Base-by-base conservation (phyloP, 2,888 invertebrate species). In the Nasonia oneida region DNA sequence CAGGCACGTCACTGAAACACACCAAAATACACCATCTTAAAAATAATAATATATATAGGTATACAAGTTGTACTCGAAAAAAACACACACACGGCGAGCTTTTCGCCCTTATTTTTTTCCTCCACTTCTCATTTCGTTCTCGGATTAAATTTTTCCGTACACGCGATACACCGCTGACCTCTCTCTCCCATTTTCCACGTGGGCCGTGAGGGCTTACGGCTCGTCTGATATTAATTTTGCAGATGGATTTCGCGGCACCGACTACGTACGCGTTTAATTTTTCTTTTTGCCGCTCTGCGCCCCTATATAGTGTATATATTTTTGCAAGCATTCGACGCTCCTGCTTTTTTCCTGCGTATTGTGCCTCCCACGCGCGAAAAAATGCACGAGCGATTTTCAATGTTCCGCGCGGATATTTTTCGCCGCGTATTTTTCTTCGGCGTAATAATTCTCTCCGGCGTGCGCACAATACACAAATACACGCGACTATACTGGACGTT, bases 1-100 rank as follows among this genome's bases (percentile, higher is more conserved):
- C 94, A 96, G 95, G 93, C 96, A 96, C 95, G 95, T 90, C 95
- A 95, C 94, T 95, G 94, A 18, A 87, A 87, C 83, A 85, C 0
- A 88, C 1, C 57, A 61, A 42, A 39, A 18, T 57, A 67, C 10
- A 2, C 5, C 0, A 2, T 37, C 3, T 2, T 10, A 33, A 23
- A 23, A 10, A 64, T 12, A 29, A 8, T n/a, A 29, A 42, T 8
- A 1, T 42, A 8, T 42, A 42, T 23, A 23, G 23, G 23, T 23
- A 23, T 23, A 23, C 23, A 23, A 23, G 23, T 23, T 23, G 23
- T 23, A 23, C 23, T 23, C 23, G 23, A 23, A 23, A 23, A 0
- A 23, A 23, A 23, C 23, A 23, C 23, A 23, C 23, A 23, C 23
- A 23, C 23, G 23, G 23, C 23, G 23, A 23, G 23, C 23, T 23